Base-by-base conservation (phyloP, 2,888 invertebrate species). In the Sepiola atlantica region DNA sequence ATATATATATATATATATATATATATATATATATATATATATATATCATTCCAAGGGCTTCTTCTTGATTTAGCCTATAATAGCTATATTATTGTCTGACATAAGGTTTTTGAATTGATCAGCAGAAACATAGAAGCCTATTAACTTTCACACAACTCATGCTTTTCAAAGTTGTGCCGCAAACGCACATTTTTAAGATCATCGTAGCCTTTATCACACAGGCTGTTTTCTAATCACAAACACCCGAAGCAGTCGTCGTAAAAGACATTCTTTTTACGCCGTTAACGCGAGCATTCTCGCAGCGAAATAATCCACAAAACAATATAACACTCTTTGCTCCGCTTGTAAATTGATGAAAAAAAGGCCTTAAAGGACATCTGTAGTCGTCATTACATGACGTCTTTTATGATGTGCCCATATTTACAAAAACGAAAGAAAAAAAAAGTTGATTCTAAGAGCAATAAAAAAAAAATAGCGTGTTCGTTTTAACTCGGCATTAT, bases 91-190 rank as follows among this genome's bases (percentile, higher is more conserved):
- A n/a, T 16, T 14, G n/a, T 16, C n/a, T 21, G 77, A 32, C 77
- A 77, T 77, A 77, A 77, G 77, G 77, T 77, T 77, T 77, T 77
- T 77, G 77, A 77, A 77, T 77, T 77, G 77, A 77, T n/a, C 16
- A n/a, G n/a, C n/a, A 77, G 77, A 77, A 77, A 77, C 12, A 14
- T 77, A n/a, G 32, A 77, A 77, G 77, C 77, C n/a, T 77, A 77
- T 77, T 77, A 77, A 77, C 77, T 32, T 77, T 77, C n/a, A 77
- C 16, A n/a, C n/a, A 77, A 77, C 77, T n/a, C n/a, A 77, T 77
- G 77, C n/a, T 77, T 77, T 77, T 6, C 18, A 14, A 77, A 77
- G 77, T n/a, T 77, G 77, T 77, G 32, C 77, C 77, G 16, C n/a
- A 77, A 77, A 77, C 77, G 32, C 16, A n/a, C 77, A 77, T 77